Evolutionary conservation across 2,113 vertebrate species (phyloP).

Genomic region (Blennius ocellaris): DNA sequence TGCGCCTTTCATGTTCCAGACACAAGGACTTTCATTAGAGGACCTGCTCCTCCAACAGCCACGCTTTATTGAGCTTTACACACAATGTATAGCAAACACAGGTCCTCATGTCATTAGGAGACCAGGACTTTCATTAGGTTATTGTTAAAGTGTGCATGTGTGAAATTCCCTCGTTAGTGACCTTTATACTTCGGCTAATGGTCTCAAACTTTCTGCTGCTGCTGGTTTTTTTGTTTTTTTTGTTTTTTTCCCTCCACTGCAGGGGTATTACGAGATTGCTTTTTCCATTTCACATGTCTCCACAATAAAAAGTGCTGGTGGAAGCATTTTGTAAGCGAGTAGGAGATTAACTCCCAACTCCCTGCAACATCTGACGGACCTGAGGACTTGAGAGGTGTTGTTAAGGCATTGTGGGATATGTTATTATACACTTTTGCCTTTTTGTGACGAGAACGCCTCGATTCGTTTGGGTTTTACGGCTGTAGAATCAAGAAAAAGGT

Average conservation of each 20-base stretch:
- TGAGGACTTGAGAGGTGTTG: slow-evolving; percentile 31
- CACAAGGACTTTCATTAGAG: slow-evolving; percentile 33
- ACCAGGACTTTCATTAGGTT: slow-evolving; percentile 42
- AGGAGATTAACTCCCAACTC: slow-evolving; percentile 52
- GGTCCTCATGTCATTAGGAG: slow-evolving; percentile 31
- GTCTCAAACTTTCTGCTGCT: slow-evolving; percentile 36
- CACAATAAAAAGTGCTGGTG: slow-evolving; percentile 54
- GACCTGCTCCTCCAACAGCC: slow-evolving; percentile 2
- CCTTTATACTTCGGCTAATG: slow-evolving; percentile 47
- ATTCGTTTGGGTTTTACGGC: too few species aligned
- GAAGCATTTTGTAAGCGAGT: slow-evolving; percentile 58
- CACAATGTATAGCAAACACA: slow-evolving; percentile 1
- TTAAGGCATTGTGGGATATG: too few species aligned
- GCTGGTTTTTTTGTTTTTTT: slow-evolving; percentile 12
- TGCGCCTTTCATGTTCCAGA: slow-evolving; percentile 22
- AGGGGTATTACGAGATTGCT: slow-evolving; percentile 57
- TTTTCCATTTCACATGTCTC: slow-evolving; percentile 52
- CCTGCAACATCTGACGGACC: slow-evolving; percentile 21
- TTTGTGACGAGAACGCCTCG: too few species aligned
- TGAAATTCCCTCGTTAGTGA: slow-evolving; percentile 45
- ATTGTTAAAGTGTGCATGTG: slow-evolving; percentile 39
- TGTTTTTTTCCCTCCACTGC: slow-evolving; percentile 17
- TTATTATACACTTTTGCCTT: too few species aligned
- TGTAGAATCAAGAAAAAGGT: too few species aligned
- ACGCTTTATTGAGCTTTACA: slow-evolving; percentile 14